Evolutionary conservation across 2,888 invertebrate species (phyloP).

Genomic region (Plebejus melissa): DNA sequence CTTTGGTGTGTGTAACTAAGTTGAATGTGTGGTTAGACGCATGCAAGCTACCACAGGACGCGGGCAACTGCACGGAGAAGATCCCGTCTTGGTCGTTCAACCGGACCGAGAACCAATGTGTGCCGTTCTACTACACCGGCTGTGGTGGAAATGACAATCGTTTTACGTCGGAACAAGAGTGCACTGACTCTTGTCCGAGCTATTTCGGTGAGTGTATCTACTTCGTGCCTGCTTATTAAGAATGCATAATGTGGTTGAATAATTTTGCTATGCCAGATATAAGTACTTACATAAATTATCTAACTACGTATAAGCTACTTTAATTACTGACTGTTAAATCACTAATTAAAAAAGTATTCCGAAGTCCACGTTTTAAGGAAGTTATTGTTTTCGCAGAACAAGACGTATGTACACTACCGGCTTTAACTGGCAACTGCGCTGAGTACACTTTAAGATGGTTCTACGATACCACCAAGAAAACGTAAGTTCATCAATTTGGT

Average conservation of each 20-base stretch:
- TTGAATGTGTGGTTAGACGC: conserved; percentile 79
- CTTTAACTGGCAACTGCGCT: conserved; percentile 85
- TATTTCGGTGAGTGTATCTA: conserved; percentile 74
- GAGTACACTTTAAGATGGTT: conserved; percentile 87
- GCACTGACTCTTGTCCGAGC: conserved; percentile 87
- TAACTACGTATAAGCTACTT: too few relatives aligned
- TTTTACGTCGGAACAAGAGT: conserved; percentile 86
- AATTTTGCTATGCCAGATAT: too few relatives aligned
- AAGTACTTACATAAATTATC: too few relatives aligned
- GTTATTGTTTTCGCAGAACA: conserved; percentile 43
- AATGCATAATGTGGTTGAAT: neutral
- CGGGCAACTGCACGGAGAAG: conserved; percentile 88
- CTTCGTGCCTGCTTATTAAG: neutral
- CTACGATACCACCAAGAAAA: conserved; percentile 84
- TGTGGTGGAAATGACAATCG: conserved; percentile 94
- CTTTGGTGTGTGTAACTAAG: conserved; percentile 46
- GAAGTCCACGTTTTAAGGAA: neutral
- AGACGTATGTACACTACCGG: conserved; percentile 85
- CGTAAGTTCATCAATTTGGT: conserved; percentile 35
- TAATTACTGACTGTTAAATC: too few relatives aligned
- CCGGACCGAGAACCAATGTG: conserved; percentile 88
- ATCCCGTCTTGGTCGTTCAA: conserved; percentile 93
- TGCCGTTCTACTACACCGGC: conserved; percentile 95
- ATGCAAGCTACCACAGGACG: conserved; percentile 85
- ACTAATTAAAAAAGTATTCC: neutral